Conservation (phyloP, 2,797 vertebrate genomes). For the Tapirus indicus region DNA sequence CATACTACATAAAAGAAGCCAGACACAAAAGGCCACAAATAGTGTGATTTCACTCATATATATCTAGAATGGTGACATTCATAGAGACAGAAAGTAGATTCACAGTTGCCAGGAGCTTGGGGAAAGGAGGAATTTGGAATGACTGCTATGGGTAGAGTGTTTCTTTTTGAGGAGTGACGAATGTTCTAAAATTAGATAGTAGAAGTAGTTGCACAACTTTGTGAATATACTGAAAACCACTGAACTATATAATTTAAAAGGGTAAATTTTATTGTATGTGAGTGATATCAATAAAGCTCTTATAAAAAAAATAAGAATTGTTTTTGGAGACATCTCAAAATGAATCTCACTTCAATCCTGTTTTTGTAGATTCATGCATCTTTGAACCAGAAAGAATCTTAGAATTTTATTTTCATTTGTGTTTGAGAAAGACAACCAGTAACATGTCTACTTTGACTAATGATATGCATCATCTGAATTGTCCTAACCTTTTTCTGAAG, state of each 20-base stretch:
- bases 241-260: neutral
- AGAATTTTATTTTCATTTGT: constrained; percentile 46
- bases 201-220: neutral
- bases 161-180: neutral
- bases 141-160: neutral
- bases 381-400: constrained; percentile 34
- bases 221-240: neutral
- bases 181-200: constrained; percentile 23
- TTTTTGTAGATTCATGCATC: constrained; percentile 6
- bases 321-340: neutral
- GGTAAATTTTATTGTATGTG: neutral
- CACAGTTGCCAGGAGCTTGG: too few species aligned
- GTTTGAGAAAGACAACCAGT: constrained; percentile 4
- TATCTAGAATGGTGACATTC: neutral
- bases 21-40: too few species aligned
- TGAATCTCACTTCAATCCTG: neutral
- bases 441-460: constrained; percentile 33
- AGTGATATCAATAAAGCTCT: neutral
- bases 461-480: constrained; percentile 28
- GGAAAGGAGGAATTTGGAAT: neutral
- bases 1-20: too few species aligned
- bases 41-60: too few species aligned
- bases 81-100: neutral
- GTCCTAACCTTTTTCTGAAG: constrained; percentile 12
- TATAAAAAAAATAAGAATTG: neutral